Conservation (phyloP, 2,888 invertebrate species). For the Nomada ferruginata region DNA sequence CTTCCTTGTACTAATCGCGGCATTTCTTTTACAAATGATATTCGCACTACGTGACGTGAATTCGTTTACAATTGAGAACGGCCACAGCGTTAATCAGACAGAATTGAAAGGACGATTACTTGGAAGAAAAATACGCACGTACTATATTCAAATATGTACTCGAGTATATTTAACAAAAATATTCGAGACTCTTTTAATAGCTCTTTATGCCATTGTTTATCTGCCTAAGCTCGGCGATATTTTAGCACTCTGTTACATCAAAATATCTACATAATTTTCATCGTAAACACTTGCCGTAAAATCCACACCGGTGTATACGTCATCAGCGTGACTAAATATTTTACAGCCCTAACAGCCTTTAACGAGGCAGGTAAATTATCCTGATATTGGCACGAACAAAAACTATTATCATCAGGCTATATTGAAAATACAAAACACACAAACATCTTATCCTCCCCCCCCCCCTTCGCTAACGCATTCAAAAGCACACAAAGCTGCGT, state of each 20-base stretch:
- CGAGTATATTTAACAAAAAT: neutral
- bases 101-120: neutral
- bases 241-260: neutral
- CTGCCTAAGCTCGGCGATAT: neutral
- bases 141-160: slow-evolving; percentile 8
- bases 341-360: neutral
- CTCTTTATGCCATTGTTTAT: neutral
- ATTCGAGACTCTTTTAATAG: slow-evolving; percentile 13
- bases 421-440: neutral
- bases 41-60: neutral
- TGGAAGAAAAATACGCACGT: neutral
- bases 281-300: neutral
- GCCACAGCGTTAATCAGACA: neutral
- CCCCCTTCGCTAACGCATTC: too few species aligned
- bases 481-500: neutral
- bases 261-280: neutral
- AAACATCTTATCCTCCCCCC: too few species aligned
- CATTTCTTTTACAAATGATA: neutral
- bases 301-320: neutral
- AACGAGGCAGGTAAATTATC: neutral
- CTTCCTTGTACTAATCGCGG: neutral
- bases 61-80: neutral
- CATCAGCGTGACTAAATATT: neutral
- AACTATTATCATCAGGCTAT: too few species aligned
- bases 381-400: neutral